Base-by-base conservation (phyloP, 1,140 invertebrate species). In the Psilanteris sp. region DNA sequence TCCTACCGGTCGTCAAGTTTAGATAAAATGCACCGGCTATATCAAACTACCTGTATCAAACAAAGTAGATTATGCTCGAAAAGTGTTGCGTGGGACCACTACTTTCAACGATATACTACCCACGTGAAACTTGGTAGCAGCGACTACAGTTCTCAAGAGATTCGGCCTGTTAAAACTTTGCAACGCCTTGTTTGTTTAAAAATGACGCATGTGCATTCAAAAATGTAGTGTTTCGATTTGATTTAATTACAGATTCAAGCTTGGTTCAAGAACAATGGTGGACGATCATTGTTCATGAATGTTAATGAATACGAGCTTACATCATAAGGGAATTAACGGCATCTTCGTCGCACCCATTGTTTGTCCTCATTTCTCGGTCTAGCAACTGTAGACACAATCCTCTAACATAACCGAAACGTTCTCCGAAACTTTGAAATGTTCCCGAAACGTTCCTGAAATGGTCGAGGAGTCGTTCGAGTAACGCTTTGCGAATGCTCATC, bases 341-440 rank as follows among this genome's bases (percentile, higher is more conserved):
- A 3, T 55, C 24, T 31, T 15, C 3, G 14, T 41, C 10, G 24
- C 7, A 6, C 8, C 27, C 26, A 43, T 59, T 59, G 37, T 59
- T 36, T 15, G 6, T 27, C 11, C 20, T 59, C 14, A n/a, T 46
- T 22, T 3, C 3, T 3, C 9, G 0, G 10, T 0, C 13, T 27
- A 9, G 14, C 50, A 39, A 54, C 22, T 22, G 11, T 24, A 24
- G 46, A 36, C 4, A 8, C 36, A 22, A 55, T 55, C 24, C 41
- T 7, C 13, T 6, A 3, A 41, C 59, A 62, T 62, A 62, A 32
- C 37, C 27, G 36, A 34, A 54, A 44, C 29, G 46, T 43, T 43
- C 48, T 24, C 32, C 24, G 31, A 46, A 59, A 70, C 54, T 59
- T 43, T 36, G 66, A 70, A 59, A 57, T 59, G 52, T 59, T 57